Base-by-base conservation (phyloP, 1,140 invertebrate species). In the Diprion similis region DNA sequence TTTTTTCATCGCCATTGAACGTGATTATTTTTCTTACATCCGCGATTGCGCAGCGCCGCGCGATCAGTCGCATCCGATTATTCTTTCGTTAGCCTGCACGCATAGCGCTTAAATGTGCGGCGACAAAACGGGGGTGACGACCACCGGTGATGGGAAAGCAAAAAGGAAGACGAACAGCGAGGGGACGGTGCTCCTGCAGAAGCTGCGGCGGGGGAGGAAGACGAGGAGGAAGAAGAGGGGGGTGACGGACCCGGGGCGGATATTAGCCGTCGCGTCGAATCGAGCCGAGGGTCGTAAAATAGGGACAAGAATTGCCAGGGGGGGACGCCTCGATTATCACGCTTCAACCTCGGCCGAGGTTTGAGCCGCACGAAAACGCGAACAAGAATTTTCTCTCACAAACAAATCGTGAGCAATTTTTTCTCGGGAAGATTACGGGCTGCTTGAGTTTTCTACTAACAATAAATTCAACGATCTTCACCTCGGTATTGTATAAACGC, bases 221-320 rank as follows among this genome's bases (percentile, higher is more conserved):
- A 11, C 13, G 6, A 19, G 46, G 46, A 19, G 8, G n/a, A 17
- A 10, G 7, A 11, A 17, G 6, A 19, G 46, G 19, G 68, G 46
- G 11, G 17, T 64, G 59, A 68, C 68, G 68, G 46, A 69, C 68
- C 47, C 71, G 70, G 17, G 64, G 68, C 77, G 76, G 73, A 78
- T 78, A 78, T 78, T 78, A 78, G 77, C 73, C 77, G 77, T 77
- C 77, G 75, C 76, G 76, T 65, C 75, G 46, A 68, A 72, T 74
- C 68, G 75, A 77, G 75, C 48, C n/a, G 70, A 46, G 73, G 51
- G 51, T 59, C 51, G 51, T 59, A 59, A 59, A 59, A 59, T 59
- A 59, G 51, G 51, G 51, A 59, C 51, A 17, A 59, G 51, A 59
- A 59, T 59, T 59, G 51, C n/a, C 51, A 17, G 11, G 24, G 51